Evolutionary conservation across 2,113 vertebrate species (phyloP).

Genomic region (Pomatorhinus ruficollis): DNA sequence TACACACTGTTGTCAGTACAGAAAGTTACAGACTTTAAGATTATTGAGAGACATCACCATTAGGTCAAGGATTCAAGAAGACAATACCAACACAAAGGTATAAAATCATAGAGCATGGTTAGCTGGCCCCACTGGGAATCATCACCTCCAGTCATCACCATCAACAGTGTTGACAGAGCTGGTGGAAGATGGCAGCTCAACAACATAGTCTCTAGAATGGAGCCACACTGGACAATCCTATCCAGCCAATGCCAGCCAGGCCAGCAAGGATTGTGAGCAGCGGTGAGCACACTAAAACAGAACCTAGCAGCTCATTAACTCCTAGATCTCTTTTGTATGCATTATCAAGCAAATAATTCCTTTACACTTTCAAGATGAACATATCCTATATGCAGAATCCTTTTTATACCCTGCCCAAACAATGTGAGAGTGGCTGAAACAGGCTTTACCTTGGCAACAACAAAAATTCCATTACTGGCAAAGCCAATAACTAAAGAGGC

Average conservation of each 20-base stretch:
- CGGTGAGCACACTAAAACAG: neutral
- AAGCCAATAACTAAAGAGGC: neutral
- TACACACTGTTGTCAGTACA: neutral
- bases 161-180: neutral
- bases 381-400: neutral
- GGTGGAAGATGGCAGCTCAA: neutral
- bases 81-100: neutral
- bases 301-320: neutral
- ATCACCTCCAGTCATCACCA: neutral
- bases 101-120: neutral
- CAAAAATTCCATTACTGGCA: neutral
- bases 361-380: neutral
- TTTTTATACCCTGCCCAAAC: neutral
- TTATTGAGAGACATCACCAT: neutral
- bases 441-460: neutral
- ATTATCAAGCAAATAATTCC: neutral
- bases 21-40: neutral
- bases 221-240: neutral
- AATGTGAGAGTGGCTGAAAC: neutral
- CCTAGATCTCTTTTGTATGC: neutral
- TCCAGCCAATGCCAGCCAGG: neutral
- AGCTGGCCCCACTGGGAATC: neutral
- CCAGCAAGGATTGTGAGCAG: neutral
- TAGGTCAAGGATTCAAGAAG: neutral
- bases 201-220: neutral